phyloP scores from a whole-genome alignment of 1,140 invertebrate species.

The Wiebesia pumilae region DNA sequence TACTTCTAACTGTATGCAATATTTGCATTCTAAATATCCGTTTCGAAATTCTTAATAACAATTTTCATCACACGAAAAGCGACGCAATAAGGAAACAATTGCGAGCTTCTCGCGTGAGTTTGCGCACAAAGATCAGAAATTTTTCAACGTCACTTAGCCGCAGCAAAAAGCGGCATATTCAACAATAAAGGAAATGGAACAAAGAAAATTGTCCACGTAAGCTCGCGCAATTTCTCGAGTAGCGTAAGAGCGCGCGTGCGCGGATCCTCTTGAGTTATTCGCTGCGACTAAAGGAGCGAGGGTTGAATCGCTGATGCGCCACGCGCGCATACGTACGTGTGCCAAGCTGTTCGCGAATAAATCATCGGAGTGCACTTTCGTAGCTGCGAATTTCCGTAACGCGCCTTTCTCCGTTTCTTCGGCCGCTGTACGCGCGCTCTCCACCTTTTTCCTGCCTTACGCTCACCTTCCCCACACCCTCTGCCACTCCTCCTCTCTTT shows the following conservation, averaged over 20 bases:
- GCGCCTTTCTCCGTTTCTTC: not conserved
- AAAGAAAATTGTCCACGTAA: conserved; percentile 31
- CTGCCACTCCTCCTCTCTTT: not conserved
- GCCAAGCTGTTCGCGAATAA: conserved; percentile 46
- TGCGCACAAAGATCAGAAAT: not conserved
- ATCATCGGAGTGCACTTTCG: conserved; percentile 46
- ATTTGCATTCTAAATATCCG: not conserved
- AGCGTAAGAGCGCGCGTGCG: not conserved
- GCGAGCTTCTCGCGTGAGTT: too few species aligned
- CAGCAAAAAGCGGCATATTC: not conserved
- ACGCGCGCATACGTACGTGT: conserved; percentile 11
- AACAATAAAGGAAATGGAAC: conserved; percentile 3
- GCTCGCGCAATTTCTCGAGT: conserved; percentile 36
- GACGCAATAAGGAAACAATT: conserved; percentile 45
- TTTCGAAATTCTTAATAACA: not conserved
- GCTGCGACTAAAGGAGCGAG: conserved; percentile 23
- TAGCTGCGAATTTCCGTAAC: conserved; percentile 9
- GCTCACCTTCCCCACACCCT: too few species aligned
- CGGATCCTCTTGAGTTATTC: conserved; percentile 34
- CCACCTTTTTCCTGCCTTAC: not conserved
- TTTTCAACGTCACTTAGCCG: conserved; percentile 23
- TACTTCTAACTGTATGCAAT: not conserved
- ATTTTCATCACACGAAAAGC: too few species aligned
- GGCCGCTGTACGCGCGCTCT: not conserved
- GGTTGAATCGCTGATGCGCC: conserved; percentile 46